Base-by-base conservation (phyloP, 2,797 vertebrate genomes). In the Geotrypetes seraphini region DNA sequence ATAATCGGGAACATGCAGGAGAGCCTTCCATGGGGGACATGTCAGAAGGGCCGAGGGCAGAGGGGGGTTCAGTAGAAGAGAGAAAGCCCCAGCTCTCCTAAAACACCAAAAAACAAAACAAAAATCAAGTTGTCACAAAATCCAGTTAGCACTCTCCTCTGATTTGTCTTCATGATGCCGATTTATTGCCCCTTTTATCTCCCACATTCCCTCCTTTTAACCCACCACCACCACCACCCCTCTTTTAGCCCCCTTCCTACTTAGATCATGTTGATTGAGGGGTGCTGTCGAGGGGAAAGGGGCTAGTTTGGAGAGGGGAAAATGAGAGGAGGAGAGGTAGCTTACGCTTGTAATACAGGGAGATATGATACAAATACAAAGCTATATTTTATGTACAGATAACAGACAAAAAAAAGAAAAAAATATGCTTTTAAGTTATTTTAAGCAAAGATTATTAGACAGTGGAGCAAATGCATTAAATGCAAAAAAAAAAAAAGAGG, bases 141-240 rank as follows among this genome's bases (percentile, higher is more conserved):
- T 82, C 78, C 74, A 88, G 84, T 81, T 81, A 88, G 85, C 66
- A 78, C 83, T 87, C 86, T 79, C 63, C 77, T 84, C 69, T 47
- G 14, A 46, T 50, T 55, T 35, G 61, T 69, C 57, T 65, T 50
- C 42, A 41, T 52, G 45, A 53, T 43, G 50, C 56, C 32, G 30
- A 43, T n/a, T n/a, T n/a, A 43, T 60, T 31, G 67, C 51, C 57
- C 52, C 45, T 28, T 17, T 36, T 28, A 53, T 33, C 36, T 46
- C 36, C 39, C 45, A 50, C 51, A 39, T 52, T 59, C 33, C 48
- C 32, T 11, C 8, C 23, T 41, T 29, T 22, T 8, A 4, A 19
- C 53, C 34, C 10, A 8, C n/a, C 4, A 2, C 23, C n/a, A n/a
- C 15, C 24, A 8, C n/a, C 4, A 2, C 23, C n/a, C n/a, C 15